phyloP scores from a whole-genome alignment of 2,113 vertebrate species.

The Phrynosoma blainvillii region DNA sequence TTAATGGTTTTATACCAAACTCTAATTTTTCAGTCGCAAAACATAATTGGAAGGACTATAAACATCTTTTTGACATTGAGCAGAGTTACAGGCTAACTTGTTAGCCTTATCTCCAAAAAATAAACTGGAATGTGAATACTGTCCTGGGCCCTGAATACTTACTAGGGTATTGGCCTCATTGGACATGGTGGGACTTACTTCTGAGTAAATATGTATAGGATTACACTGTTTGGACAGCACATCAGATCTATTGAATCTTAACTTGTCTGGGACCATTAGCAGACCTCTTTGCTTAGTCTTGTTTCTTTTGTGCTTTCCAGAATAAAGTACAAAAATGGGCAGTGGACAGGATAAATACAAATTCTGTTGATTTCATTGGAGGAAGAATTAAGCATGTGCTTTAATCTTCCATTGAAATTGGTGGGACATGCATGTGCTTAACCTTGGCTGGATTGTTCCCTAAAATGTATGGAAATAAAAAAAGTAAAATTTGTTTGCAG shows the following conservation, averaged over 20 bases:
- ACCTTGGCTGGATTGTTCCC: slow-evolving; percentile 6
- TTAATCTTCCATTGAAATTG: slow-evolving; percentile 13
- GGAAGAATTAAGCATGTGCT: background rate
- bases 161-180: background rate
- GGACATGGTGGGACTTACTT: background rate
- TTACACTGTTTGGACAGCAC: background rate
- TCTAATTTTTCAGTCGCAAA: background rate
- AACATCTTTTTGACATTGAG: background rate
- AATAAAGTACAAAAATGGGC: background rate
- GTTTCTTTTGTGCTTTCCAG: slow-evolving; percentile 34
- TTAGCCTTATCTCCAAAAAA: background rate
- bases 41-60: background rate
- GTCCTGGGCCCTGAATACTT: background rate
- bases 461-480: slow-evolving; percentile 17
- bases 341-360: background rate
- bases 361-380: background rate
- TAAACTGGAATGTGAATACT: background rate
- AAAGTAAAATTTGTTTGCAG: slow-evolving; percentile 19
- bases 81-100: slow-evolving; percentile 19
- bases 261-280: slow-evolving; percentile 24
- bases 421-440: background rate
- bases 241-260: slow-evolving; percentile 28
- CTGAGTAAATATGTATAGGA: background rate
- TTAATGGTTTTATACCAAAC: background rate
- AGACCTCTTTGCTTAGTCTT: slow-evolving; percentile 30